Conservation (phyloP, 2,797 vertebrate genomes). For the Lophotriccus pileatus region DNA sequence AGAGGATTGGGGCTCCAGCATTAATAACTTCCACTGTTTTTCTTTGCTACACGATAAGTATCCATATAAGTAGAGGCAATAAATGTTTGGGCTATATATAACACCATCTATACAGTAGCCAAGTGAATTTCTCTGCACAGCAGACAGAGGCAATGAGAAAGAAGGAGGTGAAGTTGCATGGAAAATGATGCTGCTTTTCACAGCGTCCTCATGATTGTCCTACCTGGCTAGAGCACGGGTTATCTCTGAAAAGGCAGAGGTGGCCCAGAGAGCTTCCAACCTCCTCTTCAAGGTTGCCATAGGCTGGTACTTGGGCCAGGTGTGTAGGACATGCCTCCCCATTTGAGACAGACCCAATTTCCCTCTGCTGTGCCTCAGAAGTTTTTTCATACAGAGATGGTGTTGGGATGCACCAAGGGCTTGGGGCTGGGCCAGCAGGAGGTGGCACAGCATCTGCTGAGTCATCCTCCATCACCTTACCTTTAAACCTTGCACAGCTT, state of each 20-base stretch:
- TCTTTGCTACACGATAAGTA: not conserved
- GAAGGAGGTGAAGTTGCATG: not conserved
- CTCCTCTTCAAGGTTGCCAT: not conserved
- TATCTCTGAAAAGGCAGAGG: not conserved
- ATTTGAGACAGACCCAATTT: not conserved
- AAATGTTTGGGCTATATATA: not conserved
- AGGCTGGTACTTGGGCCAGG: not conserved
- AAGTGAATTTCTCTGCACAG: not conserved
- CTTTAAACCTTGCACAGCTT: not conserved
- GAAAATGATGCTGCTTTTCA: not conserved
- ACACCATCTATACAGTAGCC: not conserved
- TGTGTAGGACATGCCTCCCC: not conserved
- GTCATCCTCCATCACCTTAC: not conserved
- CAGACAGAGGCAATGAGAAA: not conserved
- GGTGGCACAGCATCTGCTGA: rapidly evolving
- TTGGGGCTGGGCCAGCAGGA: not conserved
- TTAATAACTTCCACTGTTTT: conserved; percentile 5
- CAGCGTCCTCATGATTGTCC: not conserved
- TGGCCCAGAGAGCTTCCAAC: not conserved
- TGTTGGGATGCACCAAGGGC: not conserved
- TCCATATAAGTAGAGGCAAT: not conserved
- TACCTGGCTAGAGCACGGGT: not conserved
- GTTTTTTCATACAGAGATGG: not conserved
- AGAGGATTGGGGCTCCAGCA: not conserved
- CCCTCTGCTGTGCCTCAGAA: not conserved